These are phyloP conservation scores for Rhinoptilus africanus DNA, from an alignment of 2,113 vertebrate genomes.

Conservation along the genomic window DNA sequence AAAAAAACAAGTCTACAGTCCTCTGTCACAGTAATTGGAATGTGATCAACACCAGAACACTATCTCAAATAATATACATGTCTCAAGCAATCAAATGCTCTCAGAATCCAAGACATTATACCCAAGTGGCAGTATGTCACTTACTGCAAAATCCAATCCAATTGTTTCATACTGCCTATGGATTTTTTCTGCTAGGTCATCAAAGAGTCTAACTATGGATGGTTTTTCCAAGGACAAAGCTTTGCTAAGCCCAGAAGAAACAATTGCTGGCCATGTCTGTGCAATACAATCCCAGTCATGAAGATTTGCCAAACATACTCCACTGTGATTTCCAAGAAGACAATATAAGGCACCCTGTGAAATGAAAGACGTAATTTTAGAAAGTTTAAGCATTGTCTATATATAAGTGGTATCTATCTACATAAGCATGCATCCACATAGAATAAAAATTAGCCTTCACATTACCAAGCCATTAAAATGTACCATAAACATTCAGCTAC, in stretches of 20 bases:
- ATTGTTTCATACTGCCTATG: slow-evolving; percentile 97
- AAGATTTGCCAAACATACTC: slow-evolving; percentile 91
- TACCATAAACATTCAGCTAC: background rate
- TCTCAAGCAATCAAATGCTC: background rate
- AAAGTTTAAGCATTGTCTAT: background rate
- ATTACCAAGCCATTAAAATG: background rate
- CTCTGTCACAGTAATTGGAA: background rate
- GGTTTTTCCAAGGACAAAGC: slow-evolving; percentile 97
- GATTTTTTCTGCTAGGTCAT: slow-evolving; percentile 95
- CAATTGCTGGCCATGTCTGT: slow-evolving; percentile 91
- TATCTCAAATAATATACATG: background rate
- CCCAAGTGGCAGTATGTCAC: background rate
- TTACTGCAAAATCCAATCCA: slow-evolving; percentile 90
- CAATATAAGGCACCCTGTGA: slow-evolving; percentile 95
- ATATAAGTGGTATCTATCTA: background rate
- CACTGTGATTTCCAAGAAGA: slow-evolving; percentile 91
- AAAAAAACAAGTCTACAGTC: background rate
- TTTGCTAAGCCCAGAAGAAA: slow-evolving; percentile 91
- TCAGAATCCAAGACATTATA: background rate
- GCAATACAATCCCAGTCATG: slow-evolving; percentile 97
- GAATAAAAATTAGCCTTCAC: background rate
- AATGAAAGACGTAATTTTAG: background rate
- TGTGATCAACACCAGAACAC: background rate
- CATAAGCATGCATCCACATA: background rate
- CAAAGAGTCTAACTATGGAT: slow-evolving; percentile 93